A percentile compares a stretch with the other conserved stretches of the same genome.
These are phyloP conservation scores for Liasis olivaceus DNA, from an alignment of 2,797 vertebrate genomes.

Conservation along the genomic window DNA sequence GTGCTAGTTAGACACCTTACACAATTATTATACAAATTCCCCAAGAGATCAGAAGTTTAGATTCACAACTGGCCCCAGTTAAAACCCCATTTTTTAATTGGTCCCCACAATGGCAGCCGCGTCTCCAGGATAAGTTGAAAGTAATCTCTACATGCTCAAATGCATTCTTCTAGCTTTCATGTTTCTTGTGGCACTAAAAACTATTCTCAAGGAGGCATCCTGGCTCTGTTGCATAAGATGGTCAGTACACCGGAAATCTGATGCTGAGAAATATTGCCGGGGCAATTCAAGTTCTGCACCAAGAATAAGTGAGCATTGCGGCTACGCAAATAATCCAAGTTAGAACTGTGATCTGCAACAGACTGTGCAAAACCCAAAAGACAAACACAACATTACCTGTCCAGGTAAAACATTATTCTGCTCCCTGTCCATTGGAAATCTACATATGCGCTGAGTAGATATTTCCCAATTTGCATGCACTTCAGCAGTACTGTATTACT, in stretches of 20 bases:
- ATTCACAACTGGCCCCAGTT: neutral
- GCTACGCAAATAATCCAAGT: neutral
- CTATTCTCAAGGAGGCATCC: neutral
- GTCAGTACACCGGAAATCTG: too few species aligned
- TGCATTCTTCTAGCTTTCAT: neutral
- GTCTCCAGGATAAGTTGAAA: neutral
- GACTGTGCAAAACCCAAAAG: neutral
- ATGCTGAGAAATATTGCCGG: neutral
- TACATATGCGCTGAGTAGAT: neutral
- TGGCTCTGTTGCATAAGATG: neutral
- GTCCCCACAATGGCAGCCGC: too few species aligned
- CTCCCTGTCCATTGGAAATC: neutral
- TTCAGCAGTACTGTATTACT: neutral
- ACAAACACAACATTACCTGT: neutral
- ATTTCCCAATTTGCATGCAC: neutral
- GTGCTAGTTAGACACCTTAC: neutral
- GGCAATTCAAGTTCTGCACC: neutral
- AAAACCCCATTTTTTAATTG: neutral
- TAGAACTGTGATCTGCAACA: neutral
- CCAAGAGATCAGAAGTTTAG: neutral
- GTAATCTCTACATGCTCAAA: neutral
- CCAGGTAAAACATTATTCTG: neutral
- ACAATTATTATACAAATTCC: neutral
- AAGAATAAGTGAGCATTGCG: neutral
- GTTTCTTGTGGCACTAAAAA: neutral